phyloP scores from a whole-genome alignment of 2,113 vertebrate genomes.

The Labeo rohita region DNA sequence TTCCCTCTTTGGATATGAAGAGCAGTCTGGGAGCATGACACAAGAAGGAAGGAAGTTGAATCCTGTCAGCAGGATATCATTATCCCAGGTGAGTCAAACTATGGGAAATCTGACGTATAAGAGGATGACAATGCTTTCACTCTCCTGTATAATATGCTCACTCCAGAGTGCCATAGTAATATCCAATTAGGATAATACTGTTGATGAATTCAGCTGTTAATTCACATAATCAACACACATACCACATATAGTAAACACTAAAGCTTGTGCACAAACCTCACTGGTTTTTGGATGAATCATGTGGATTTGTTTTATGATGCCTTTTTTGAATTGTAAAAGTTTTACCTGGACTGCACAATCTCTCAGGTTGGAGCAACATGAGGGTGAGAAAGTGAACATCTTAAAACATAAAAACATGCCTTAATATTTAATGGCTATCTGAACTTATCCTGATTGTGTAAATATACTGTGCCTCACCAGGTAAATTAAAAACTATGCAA shows the following conservation, averaged over 20 bases:
- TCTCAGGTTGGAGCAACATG: too few relatives aligned
- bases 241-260: too few relatives aligned
- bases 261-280: too few relatives aligned
- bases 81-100: not conserved
- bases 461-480: not conserved
- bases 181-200: not conserved
- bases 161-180: not conserved
- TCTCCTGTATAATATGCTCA: not conserved
- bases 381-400: too few relatives aligned
- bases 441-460: not conserved
- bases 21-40: not conserved
- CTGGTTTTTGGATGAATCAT: too few relatives aligned
- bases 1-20: not conserved
- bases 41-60: not conserved
- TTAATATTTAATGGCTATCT: not conserved
- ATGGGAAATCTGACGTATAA: not conserved
- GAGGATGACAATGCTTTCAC: not conserved
- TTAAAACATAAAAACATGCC: too few relatives aligned
- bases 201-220: too few relatives aligned
- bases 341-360: too few relatives aligned
- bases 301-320: too few relatives aligned
- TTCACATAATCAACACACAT: too few relatives aligned
- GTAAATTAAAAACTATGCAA: not conserved
- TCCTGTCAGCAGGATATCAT: not conserved
- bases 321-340: too few relatives aligned